Evolutionary conservation across 2,113 vertebrate species (phyloP), one percentile per base, ranked within the genome.

Genomic region (Patagioenas fasciata): DNA sequence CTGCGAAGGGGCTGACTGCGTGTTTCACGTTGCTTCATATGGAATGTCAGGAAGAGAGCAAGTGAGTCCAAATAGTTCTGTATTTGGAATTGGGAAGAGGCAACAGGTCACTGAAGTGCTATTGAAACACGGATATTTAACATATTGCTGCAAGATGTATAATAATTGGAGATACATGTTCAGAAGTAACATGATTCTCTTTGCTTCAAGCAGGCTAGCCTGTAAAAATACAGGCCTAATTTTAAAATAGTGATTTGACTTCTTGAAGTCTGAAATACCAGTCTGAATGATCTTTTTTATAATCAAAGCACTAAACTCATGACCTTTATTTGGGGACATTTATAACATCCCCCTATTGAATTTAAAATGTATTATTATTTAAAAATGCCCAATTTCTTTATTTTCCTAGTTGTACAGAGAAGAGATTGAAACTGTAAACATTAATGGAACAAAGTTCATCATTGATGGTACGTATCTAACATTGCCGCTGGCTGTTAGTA

Each of bases 41-140:
- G 99, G 99, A 73, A 99, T 99, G 99, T 99, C 99, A 0, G 99
- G 99, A 62, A 98, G 96, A 80, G 99, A 99, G 60, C 99, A 99
- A 98, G 99, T 99, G 73, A 98, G 97, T 96, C 25, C 71, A 53
- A 51, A 61, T 10, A 16, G 8, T 1, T 18, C 34, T 85, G 24
- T 40, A 13, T 47, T 47, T 65, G 48, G 62, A 83, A 90, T 62
- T 90, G 51, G 15, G 50, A 51, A 77, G 42, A 75, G 31, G 31
- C 16, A 75, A 19, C 21, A 67, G 16, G 61, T 77, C n/a, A 78
- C 15, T 81, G 17, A 95, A 67, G 29, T 75, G 29, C 62, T 90
- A 11, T 50, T 44, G 29, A 88, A 80, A 57, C n/a, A 36, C 6
- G 18, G 13, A 31, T 54, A 65, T 56, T 85, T 48, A 90, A 88